Percentiles rank a stretch among this genome's conserved stretches.
These are phyloP conservation scores for Hermaeophaga mercurialis DNA, from an alignment of 2,888 invertebrate genomes.

Conservation along the genomic window DNA sequence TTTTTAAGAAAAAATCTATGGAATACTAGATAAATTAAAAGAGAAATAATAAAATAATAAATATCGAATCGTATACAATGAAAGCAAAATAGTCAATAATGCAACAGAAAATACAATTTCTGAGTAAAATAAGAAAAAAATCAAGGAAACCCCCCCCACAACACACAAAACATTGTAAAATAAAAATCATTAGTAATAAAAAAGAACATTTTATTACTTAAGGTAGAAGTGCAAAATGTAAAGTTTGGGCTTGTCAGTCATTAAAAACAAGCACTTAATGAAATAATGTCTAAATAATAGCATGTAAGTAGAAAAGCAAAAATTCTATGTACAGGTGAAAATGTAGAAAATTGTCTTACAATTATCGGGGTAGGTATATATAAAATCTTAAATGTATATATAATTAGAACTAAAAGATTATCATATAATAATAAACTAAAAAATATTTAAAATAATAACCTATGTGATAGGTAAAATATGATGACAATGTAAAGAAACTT, in stretches of 20 bases:
- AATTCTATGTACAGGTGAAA: constrained; percentile 26
- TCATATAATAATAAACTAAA: constrained; percentile 20
- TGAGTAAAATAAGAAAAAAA: too few species aligned
- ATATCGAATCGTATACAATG: too few species aligned
- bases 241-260: constrained; percentile 25
- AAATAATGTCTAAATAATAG: constrained; percentile 13
- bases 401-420: constrained; percentile 31
- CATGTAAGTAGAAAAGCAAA: constrained; percentile 28
- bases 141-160: too few species aligned
- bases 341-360: constrained; percentile 29
- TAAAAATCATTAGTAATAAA: too few species aligned
- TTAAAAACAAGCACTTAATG: constrained; percentile 19
- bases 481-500: constrained; percentile 14
- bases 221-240: constrained; percentile 23
- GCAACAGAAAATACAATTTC: too few species aligned
- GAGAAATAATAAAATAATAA: too few species aligned
- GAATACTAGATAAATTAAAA: too few species aligned
- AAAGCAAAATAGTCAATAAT: too few species aligned
- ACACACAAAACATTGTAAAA: too few species aligned
- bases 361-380: constrained; percentile 31
- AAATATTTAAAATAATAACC: constrained; percentile 21
- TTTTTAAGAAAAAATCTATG: too few species aligned
- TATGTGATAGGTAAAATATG: constrained; percentile 16
- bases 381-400: constrained; percentile 35
- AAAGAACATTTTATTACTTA: constrained; percentile 27